Base-by-base conservation (phyloP, 2,888 invertebrate species). In the Drosophila anomalata region DNA sequence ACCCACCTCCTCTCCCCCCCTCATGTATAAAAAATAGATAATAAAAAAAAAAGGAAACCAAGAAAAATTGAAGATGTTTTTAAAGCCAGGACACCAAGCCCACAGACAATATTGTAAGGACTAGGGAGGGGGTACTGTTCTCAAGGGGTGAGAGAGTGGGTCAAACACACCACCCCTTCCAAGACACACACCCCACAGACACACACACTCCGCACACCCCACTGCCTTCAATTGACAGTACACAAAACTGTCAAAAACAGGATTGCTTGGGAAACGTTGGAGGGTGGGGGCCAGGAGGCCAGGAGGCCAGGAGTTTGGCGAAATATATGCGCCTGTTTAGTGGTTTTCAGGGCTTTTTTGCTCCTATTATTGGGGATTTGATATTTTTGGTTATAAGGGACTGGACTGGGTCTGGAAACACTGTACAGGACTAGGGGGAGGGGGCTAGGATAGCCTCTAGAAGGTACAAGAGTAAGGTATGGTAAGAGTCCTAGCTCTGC, bases 1-100 rank as follows among this genome's bases (percentile, higher is more conserved):
- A 46, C 41, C 51, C 51, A 60, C 53, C 14, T 11, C 42, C 24
- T 24, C 36, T 41, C 31, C 31, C 41, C n/a, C 26, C 12, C 20
- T 26, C 14, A 31, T 57, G 50, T 42, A 50, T 50, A 62, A 22
- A 24, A 51, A 31, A 50, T 48, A 3, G 24, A 39, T 39, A 8
- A 7, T 29, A 26, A n/a, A 42, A 52, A 46, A 58, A 52, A 60
- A 58, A 46, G 57, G 77, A 29, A 47, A 61, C 65, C 72, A 79
- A 83, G 80, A 80, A 87, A 87, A 82, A 78, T 85, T 85, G 87
- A 85, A 82, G 85, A 87, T 84, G 85, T 80, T 82, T 82, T 82
- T 87, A 87, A 87, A 82, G 87, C 66, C 73, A 71, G 22, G 39
- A 31, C 26, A 29, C 26, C 26, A 29, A 29, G 26, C 26, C 2